Percentiles rank a stretch among this genome's conserved stretches.
phyloP scores from a whole-genome alignment of 92 coral and sea anemone species.

The Zoanthus gigantus region DNA sequence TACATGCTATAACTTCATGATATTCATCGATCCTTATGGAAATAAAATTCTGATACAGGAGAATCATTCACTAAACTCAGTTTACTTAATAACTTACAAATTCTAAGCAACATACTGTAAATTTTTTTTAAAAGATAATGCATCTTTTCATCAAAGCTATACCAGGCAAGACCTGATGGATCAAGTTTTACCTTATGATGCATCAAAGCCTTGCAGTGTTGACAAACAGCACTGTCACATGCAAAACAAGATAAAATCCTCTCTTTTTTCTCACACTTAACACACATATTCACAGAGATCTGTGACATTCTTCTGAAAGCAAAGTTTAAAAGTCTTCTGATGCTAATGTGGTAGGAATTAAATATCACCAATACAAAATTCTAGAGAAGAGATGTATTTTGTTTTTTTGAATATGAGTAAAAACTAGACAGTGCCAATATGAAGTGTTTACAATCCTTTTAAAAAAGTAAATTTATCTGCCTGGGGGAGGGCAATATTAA shows the following conservation, averaged over 20 bases:
- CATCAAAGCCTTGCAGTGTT: slow-evolving; percentile 66
- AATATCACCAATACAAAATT: neutral
- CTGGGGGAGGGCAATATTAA: too few species aligned
- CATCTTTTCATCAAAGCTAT: neutral
- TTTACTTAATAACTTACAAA: too few species aligned
- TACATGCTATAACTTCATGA: too few species aligned
- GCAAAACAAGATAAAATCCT: slow-evolving; percentile 63
- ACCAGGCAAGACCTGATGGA: neutral
- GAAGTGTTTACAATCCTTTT: too few species aligned
- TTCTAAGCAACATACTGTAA: too few species aligned
- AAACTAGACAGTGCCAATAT: too few species aligned
- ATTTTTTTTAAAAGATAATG: neutral
- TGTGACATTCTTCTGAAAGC: slow-evolving; percentile 46
- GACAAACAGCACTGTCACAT: slow-evolving; percentile 69
- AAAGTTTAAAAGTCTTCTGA: slow-evolving; percentile 49
- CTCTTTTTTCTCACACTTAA: slow-evolving; percentile 64
- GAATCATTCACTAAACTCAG: too few species aligned
- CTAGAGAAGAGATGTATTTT: neutral
- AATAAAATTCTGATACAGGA: too few species aligned
- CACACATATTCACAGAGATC: slow-evolving; percentile 30
- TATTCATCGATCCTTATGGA: too few species aligned
- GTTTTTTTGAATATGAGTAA: too few species aligned
- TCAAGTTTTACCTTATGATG: slow-evolving; percentile 52
- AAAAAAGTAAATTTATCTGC: too few species aligned
- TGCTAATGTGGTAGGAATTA: slow-evolving; percentile 65